Conservation (phyloP, 2,888 invertebrate genomes). For the Cephus sareptanus region DNA sequence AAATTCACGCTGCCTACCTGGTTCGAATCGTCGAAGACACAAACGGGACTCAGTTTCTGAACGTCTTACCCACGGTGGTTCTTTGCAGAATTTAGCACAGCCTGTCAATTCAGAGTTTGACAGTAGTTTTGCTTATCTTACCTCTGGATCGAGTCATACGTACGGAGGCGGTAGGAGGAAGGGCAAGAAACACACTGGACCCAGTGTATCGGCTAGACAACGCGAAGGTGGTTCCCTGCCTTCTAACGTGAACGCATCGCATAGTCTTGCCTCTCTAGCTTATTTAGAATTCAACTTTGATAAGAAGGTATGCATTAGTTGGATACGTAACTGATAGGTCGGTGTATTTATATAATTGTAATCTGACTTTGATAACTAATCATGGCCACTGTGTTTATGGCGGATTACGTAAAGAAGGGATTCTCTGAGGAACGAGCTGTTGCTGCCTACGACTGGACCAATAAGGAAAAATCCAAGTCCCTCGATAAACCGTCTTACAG, state of each 20-base stretch:
- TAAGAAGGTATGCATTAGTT: slow-evolving; percentile 51
- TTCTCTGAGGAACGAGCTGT: slow-evolving; percentile 56
- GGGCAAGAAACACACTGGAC: slow-evolving; percentile 54
- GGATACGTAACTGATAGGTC: background rate
- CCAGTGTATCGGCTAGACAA: slow-evolving; percentile 68
- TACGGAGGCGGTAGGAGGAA: slow-evolving; percentile 56
- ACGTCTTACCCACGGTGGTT: slow-evolving; percentile 70
- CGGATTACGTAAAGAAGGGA: slow-evolving; percentile 42
- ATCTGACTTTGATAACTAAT: background rate
- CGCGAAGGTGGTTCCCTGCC: slow-evolving; percentile 76
- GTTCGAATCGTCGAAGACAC: slow-evolving; percentile 62
- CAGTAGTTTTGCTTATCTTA: slow-evolving; percentile 56
- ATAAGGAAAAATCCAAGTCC: slow-evolving; percentile 62
- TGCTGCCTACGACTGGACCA: slow-evolving; percentile 57
- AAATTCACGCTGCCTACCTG: slow-evolving; percentile 59
- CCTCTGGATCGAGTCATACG: slow-evolving; percentile 57
- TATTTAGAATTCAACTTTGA: slow-evolving; percentile 60
- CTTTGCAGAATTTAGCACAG: slow-evolving; percentile 71
- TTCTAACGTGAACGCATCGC: slow-evolving; percentile 70
- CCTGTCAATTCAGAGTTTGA: slow-evolving; percentile 63
- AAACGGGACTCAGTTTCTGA: slow-evolving; percentile 68
- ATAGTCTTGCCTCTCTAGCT: slow-evolving; percentile 58
- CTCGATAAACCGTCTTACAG: slow-evolving; percentile 57
- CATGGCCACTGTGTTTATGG: background rate
- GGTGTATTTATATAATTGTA: background rate